Evolutionary conservation across 2,888 invertebrate species (phyloP), one percentile per base, ranked within the genome.

Genomic region (Stenchaetothrips biformis): DNA sequence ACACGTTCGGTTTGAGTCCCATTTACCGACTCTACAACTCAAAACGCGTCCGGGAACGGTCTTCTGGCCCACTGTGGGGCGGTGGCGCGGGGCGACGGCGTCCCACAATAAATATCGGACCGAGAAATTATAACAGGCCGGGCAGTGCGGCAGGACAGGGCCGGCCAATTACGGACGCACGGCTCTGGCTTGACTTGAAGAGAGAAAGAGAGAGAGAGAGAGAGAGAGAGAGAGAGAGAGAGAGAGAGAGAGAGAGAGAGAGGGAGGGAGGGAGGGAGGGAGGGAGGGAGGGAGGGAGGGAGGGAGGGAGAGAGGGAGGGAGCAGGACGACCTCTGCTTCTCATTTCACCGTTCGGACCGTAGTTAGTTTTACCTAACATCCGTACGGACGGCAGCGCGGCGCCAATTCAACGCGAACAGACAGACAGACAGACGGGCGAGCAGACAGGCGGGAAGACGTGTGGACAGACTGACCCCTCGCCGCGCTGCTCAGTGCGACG

Each of bases 51-150:
- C n/a, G n/a, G n/a, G n/a, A n/a, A n/a, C n/a, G n/a, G n/a, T n/a
- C n/a, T n/a, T n/a, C n/a, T n/a, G n/a, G n/a, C n/a, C n/a, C n/a
- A n/a, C n/a, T n/a, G n/a, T 37, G 37, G 37, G 2, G 37, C 4
- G 37, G 37, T 37, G 37, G 37, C 37, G 37, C 53, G 37, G 37
- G 2, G 1, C 37, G 37, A 37, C 37, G 67, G 25, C 67, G 67
- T 11, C 21, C 67, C 25, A 74, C 25, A 25, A 74, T 74, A 74
- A 74, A 74, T 74, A 74, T 74, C 67, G 67, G 67, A 11, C 67
- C 67, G 67, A 74, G 67, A 74, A 74, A 74, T 74, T 74, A 74
- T 74, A 74, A 74, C 67, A 74, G 67, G 21, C 67, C 21, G 21
- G 37, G 2, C 37, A 37, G 37, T 37, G 37, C 53, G 53, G 53